Conservation (phyloP, 2,113 vertebrate genomes). For the Myxocyprinus asiaticus region DNA sequence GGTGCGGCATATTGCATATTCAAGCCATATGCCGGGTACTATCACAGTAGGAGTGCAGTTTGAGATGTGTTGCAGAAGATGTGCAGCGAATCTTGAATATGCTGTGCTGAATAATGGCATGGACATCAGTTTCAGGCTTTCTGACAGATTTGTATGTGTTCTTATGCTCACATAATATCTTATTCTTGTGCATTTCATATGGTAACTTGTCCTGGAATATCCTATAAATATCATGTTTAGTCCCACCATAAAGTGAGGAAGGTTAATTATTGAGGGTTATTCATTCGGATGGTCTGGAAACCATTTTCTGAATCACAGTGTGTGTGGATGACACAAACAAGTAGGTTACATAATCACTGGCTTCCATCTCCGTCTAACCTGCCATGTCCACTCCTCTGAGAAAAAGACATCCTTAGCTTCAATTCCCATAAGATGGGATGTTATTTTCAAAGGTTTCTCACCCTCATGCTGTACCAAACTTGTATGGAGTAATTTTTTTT, state of each 20-base stretch:
- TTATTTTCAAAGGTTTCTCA: too few species aligned
- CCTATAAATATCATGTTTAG: not conserved
- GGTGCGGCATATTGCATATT: not conserved
- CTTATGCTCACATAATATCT: too few species aligned
- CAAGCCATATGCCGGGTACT: not conserved
- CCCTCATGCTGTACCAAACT: too few species aligned
- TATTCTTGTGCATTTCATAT: too few species aligned
- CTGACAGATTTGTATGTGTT: conserved; percentile 19
- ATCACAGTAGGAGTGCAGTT: not conserved
- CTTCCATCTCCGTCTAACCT: conserved; percentile 8
- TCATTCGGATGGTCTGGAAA: not conserved
- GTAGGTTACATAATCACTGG: conserved; percentile 38
- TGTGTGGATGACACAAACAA: conserved; percentile 14
- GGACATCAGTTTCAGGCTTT: not conserved
- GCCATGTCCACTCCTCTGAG: too few species aligned
- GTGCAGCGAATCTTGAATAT: not conserved
- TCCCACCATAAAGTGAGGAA: not conserved
- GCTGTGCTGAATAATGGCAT: not conserved
- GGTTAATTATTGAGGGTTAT: too few species aligned
- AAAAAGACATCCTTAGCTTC: not conserved
- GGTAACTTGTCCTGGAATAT: too few species aligned
- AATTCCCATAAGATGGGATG: not conserved
- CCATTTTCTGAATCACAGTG: not conserved
- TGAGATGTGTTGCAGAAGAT: too few species aligned
- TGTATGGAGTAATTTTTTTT: too few species aligned